Evolutionary conservation across 2,113 vertebrate species (phyloP), one percentile per base, ranked within the genome.

Genomic region (Philantomba maxwellii): DNA sequence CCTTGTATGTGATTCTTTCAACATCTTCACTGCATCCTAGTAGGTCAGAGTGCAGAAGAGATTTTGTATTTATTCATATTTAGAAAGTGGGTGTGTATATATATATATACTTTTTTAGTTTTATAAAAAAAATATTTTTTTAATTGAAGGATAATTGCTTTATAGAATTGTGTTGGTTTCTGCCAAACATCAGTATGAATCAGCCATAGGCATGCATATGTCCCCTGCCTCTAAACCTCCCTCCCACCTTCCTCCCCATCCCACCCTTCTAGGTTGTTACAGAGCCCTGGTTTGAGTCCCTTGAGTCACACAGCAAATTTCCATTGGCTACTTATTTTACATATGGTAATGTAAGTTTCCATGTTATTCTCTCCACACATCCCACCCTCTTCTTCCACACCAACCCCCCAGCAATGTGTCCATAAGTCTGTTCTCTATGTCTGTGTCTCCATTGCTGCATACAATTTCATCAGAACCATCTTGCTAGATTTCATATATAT

Each of bases 41-140:
- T 36, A 83, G 36, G 70, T 84, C 60, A 92, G 11, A 53, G 36
- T 30, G 5, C 36, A 93, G 94, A 33, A 94, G 26, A 70, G 30
- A 33, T 83, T 93, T 96, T 92, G 3, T 87, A 58, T 91, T 94
- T 93, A 87, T 70, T 75, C 23, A 83, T 6, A 70, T 95, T 91
- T 91, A 49, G 89, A 91, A 95, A 86, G 64, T 83, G 13, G 33
- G 19, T 60, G n/a, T 43, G 2, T 17, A 60, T 60, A 62, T 64
- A 33, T 16, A 64, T 33, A 17, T 33, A 64, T 64, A 64, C 7
- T 33, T 66, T 66, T 36, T 36, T 21, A n/a, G 33, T 36, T 36
- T 64, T 64, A 57, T 19, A 5, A 12, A 70, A 70, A 10, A 36
- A 11, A 9, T 30, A 7, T 1, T n/a, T 36, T 70, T 70, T 70